phyloP scores from a whole-genome alignment of 1,140 invertebrate genomes.

The Maconellicoccus hirsutus region DNA sequence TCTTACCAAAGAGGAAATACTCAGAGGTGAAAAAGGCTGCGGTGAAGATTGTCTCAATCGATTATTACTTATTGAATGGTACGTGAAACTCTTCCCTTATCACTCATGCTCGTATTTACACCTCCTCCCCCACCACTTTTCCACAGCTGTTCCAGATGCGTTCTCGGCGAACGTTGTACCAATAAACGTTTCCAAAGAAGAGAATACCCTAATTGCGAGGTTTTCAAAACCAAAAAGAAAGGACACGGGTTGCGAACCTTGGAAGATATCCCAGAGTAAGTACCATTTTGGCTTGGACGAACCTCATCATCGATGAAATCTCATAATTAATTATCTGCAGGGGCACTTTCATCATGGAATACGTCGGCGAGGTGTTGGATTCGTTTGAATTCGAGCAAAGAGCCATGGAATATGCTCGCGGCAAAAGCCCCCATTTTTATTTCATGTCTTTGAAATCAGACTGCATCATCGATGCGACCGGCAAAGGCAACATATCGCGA shows the following conservation, averaged over 20 bases:
- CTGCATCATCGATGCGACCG: slow-evolving; percentile 90
- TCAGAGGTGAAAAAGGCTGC: slow-evolving; percentile 72
- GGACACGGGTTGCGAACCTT: slow-evolving; percentile 81
- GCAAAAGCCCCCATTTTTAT: slow-evolving; percentile 90
- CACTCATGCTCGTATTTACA: too few relatives aligned
- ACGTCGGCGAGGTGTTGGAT: slow-evolving; percentile 93
- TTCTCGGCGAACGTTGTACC: slow-evolving; percentile 74
- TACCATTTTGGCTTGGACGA: too few relatives aligned
- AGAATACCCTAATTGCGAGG: slow-evolving; percentile 69
- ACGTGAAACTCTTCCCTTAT: slow-evolving; percentile 31
- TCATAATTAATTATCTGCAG: slow-evolving; percentile 49
- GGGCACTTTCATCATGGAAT: slow-evolving; percentile 94
- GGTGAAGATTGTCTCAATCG: slow-evolving; percentile 93
- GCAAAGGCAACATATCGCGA: slow-evolving; percentile 83
- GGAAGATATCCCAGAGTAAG: slow-evolving; percentile 58
- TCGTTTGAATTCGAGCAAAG: slow-evolving; percentile 77
- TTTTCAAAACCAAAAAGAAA: slow-evolving; percentile 87
- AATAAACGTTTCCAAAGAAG: slow-evolving; percentile 88
- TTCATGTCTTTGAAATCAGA: slow-evolving; percentile 95
- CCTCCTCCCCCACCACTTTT: too few relatives aligned
- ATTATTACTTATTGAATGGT: slow-evolving; percentile 97
- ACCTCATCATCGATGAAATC: background rate
- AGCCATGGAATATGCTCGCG: slow-evolving; percentile 75
- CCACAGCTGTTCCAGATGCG: slow-evolving; percentile 74
- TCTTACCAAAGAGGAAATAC: slow-evolving; percentile 74